These are phyloP conservation scores for Nomada ruficornis DNA, from an alignment of 2,888 invertebrate species.

Conservation along the genomic window DNA sequence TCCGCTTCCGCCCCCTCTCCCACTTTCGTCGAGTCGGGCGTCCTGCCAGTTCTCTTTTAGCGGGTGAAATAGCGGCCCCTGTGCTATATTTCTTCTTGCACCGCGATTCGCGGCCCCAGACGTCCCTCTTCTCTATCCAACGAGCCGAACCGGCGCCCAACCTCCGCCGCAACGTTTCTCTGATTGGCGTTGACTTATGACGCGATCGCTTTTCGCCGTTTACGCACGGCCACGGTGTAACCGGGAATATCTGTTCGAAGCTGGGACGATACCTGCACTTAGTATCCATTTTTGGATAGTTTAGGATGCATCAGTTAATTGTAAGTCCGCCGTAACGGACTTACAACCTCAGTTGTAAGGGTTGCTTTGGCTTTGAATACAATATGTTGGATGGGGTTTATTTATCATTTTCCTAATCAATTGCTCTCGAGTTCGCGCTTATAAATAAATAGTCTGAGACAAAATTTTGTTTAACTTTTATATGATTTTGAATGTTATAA, in stretches of 20 bases:
- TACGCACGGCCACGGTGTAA: slow-evolving; percentile 61
- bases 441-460: too few species aligned
- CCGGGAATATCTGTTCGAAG: slow-evolving; percentile 1
- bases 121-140: slow-evolving; percentile 30
- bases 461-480: too few species aligned
- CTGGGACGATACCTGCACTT: slow-evolving; percentile 10
- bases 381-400: too few species aligned
- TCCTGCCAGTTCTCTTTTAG: slow-evolving; percentile 60
- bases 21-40: slow-evolving; percentile 52
- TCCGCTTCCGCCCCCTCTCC: slow-evolving; percentile 9
- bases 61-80: slow-evolving; percentile 63
- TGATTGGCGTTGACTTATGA: slow-evolving; percentile 81
- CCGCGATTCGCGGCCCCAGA: slow-evolving; percentile 44
- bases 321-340: too few species aligned
- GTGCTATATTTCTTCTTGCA: slow-evolving; percentile 60
- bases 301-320: too few species aligned
- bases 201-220: slow-evolving; percentile 76
- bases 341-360: neutral
- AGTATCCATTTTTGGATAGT: neutral
- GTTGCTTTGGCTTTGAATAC: too few species aligned
- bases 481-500: too few species aligned
- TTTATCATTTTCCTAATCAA: too few species aligned
- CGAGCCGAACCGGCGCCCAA: slow-evolving; percentile 35
- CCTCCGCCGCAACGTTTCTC: slow-evolving; percentile 47
- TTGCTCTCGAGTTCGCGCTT: too few species aligned